Percentiles rank a stretch among this genome's conserved stretches.
phyloP scores from a whole-genome alignment of 2,113 vertebrate species.

The Scolopax mira region DNA sequence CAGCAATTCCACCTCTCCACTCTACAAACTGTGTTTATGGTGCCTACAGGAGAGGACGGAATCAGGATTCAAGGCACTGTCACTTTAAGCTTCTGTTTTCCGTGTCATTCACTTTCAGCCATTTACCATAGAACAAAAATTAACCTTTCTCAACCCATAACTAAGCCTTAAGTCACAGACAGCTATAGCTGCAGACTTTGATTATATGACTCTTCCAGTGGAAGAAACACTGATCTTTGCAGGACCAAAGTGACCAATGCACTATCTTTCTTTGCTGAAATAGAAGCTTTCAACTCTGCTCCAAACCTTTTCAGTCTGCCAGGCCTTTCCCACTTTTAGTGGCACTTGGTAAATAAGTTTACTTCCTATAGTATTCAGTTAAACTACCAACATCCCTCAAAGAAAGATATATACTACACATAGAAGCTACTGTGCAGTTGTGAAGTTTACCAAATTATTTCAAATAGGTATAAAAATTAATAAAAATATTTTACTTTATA shows the following conservation, averaged over 20 bases:
- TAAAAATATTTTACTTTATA: too few relatives aligned
- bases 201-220: background rate
- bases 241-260: fast-evolving
- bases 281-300: background rate
- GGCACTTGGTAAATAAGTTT: background rate
- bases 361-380: background rate
- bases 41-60: background rate
- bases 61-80: background rate
- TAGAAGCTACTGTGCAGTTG: background rate
- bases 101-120: background rate
- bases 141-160: background rate
- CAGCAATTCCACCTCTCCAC: background rate
- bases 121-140: background rate
- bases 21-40: too few relatives aligned
- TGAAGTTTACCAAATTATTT: background rate
- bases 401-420: background rate
- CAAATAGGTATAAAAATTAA: background rate
- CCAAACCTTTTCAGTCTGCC: background rate
- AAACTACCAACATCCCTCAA: background rate
- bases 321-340: background rate
- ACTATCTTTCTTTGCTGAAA: background rate
- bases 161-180: background rate
- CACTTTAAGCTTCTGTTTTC: background rate
- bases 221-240: background rate
- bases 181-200: background rate